Percentiles rank a stretch among this genome's conserved stretches.
These are phyloP conservation scores for Zaprionus lineosus DNA, from an alignment of 2,888 invertebrate species.

Conservation along the genomic window DNA sequence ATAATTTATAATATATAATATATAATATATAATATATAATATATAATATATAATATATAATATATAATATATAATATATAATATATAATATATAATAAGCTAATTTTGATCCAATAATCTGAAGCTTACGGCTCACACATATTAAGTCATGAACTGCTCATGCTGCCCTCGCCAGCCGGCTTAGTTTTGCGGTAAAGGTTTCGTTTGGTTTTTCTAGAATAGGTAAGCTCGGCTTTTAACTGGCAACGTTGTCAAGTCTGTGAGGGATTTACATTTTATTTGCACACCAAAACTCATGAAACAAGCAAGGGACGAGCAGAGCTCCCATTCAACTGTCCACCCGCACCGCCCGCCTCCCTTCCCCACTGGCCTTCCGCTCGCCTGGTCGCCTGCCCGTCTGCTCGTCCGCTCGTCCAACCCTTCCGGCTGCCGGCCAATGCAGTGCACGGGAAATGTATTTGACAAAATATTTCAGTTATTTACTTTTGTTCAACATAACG, in stretches of 20 bases:
- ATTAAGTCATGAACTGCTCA: background rate
- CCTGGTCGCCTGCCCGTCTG: background rate
- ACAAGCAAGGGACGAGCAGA: conserved; percentile 36
- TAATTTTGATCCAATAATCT: too few species aligned
- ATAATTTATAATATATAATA: too few species aligned
- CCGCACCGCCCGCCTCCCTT: background rate
- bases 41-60: too few species aligned
- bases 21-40: too few species aligned
- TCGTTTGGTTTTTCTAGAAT: conserved; percentile 37
- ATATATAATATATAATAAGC: too few species aligned
- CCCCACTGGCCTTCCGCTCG: background rate
- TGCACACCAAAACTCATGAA: conserved; percentile 57
- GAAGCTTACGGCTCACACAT: too few species aligned
- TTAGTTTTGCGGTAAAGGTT: conserved; percentile 43
- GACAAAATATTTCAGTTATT: conserved; percentile 72
- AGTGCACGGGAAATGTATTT: conserved; percentile 53
- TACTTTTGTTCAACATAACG: conserved; percentile 52
- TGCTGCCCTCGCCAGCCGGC: conserved; percentile 16
- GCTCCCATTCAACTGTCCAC: background rate
- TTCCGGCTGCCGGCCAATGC: conserved; percentile 23
- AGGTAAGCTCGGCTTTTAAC: conserved; percentile 52
- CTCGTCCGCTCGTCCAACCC: background rate
- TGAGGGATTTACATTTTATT: conserved; percentile 69
- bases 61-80: too few species aligned
- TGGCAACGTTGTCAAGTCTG: conserved; percentile 65